Evolutionary conservation across 1,140 invertebrate genomes (phyloP).

Genomic region (Nephila pilipes): DNA sequence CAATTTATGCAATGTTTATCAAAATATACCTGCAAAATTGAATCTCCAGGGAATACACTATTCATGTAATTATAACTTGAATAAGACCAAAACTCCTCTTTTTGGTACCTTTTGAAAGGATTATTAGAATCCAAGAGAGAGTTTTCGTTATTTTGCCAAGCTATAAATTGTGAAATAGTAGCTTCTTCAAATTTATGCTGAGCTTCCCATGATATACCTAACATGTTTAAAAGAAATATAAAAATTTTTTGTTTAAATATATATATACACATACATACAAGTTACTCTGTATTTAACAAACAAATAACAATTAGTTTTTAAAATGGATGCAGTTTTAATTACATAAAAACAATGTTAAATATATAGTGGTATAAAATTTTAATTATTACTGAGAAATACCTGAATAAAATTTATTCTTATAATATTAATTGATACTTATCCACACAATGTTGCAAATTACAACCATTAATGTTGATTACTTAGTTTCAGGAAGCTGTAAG

Average conservation of each 20-base stretch:
- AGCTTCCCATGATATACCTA: conserved; percentile 67
- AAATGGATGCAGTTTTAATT: too few relatives aligned
- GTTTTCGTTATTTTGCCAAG: conserved; percentile 33
- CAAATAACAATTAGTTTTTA: too few relatives aligned
- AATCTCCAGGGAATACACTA: conserved; percentile 21
- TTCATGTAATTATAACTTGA: conserved; percentile 76
- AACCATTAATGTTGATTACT: too few relatives aligned
- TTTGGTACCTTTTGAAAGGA: conserved; percentile 40
- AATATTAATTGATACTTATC: too few relatives aligned
- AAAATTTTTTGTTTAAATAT: not conserved
- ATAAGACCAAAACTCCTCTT: conserved; percentile 63
- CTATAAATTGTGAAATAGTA: conserved; percentile 51
- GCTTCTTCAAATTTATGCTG: conserved; percentile 38
- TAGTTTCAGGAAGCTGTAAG: too few relatives aligned
- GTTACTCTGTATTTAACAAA: too few relatives aligned
- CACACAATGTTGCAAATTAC: too few relatives aligned
- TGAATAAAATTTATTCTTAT: too few relatives aligned
- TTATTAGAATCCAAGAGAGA: not conserved
- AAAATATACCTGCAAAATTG: conserved; percentile 61
- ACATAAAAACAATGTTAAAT: too few relatives aligned
- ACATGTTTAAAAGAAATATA: conserved; percentile 32
- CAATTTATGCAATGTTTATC: not conserved
- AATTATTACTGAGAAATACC: too few relatives aligned
- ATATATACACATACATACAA: too few relatives aligned
- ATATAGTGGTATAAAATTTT: too few relatives aligned